Evolutionary conservation across 2,888 invertebrate species (phyloP).

Genomic region (Emmelina monodactyla): DNA sequence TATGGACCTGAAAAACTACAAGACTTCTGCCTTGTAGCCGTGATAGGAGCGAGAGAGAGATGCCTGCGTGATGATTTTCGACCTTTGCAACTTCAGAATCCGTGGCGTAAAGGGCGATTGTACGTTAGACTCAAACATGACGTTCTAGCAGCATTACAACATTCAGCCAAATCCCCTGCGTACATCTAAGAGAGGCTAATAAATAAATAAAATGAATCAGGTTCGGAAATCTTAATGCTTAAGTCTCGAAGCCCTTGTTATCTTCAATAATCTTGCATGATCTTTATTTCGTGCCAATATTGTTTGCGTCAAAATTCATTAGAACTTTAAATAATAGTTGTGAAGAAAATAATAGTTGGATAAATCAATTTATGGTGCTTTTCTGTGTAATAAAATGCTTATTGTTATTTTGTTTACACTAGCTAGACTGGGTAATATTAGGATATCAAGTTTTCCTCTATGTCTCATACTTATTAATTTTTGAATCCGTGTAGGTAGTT

Average conservation of each 20-base stretch:
- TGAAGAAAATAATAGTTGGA: slow-evolving; percentile 45
- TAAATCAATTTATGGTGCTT: slow-evolving; percentile 55
- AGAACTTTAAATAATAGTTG: slow-evolving; percentile 39
- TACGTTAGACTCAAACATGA: slow-evolving; percentile 93
- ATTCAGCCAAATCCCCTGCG: slow-evolving; percentile 83
- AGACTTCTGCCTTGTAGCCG: slow-evolving; percentile 94
- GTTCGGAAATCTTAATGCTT: too few relatives aligned
- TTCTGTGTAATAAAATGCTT: slow-evolving; percentile 11
- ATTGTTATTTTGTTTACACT: background rate
- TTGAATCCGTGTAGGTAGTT: too few relatives aligned
- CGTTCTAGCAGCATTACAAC: slow-evolving; percentile 85
- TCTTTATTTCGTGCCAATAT: slow-evolving; percentile 45
- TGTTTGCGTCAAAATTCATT: background rate
- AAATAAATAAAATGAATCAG: background rate
- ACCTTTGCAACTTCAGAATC: slow-evolving; percentile 91
- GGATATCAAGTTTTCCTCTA: too few relatives aligned
- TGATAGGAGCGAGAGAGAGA: slow-evolving; percentile 93
- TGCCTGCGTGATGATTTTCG: slow-evolving; percentile 94
- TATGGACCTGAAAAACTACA: slow-evolving; percentile 83
- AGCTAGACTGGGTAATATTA: background rate
- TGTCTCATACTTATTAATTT: too few relatives aligned
- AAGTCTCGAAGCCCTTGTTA: too few relatives aligned
- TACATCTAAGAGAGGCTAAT: slow-evolving; percentile 47
- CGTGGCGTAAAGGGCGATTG: slow-evolving; percentile 93
- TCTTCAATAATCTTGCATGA: background rate